These are phyloP conservation scores for Palythoa grandiflora DNA, from an alignment of 92 coral and sea anemone genomes.

Conservation along the genomic window DNA sequence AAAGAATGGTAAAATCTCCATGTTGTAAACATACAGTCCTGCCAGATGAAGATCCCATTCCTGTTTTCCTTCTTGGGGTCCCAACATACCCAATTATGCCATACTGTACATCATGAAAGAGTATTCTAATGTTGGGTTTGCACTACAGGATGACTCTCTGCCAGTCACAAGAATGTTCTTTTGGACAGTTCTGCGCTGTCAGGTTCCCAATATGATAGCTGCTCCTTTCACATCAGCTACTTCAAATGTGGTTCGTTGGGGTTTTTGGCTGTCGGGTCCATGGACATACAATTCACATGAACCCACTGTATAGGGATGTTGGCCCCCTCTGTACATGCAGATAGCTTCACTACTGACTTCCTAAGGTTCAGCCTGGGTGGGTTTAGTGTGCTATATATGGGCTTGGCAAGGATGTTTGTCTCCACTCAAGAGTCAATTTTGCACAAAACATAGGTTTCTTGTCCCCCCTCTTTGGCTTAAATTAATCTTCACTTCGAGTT, in stretches of 20 bases:
- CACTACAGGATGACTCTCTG: too few species aligned
- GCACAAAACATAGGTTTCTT: constrained; percentile 31
- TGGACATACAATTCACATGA: constrained; percentile 59
- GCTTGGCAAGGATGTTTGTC: constrained; percentile 56
- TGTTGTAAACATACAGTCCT: too few species aligned
- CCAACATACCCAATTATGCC: too few species aligned
- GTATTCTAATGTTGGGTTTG: too few species aligned
- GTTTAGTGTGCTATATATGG: constrained; percentile 48
- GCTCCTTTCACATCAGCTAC: constrained; percentile 52
- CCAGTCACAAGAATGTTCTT: too few species aligned
- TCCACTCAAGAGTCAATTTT: constrained; percentile 64
- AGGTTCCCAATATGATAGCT: constrained; percentile 34
- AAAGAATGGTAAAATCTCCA: too few species aligned
- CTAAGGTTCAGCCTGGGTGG: constrained; percentile 41
- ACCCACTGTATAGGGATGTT: constrained; percentile 39
- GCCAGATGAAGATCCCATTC: too few species aligned
- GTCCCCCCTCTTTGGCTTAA: too few species aligned
- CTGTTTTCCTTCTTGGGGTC: too few species aligned
- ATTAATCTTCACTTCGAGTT: too few species aligned
- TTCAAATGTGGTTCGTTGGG: constrained; percentile 36
- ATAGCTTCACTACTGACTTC: constrained; percentile 42
- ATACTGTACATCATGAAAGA: too few species aligned
- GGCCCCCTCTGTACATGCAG: background rate
- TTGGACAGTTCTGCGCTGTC: too few species aligned
- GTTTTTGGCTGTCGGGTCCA: constrained; percentile 46